Evolutionary conservation across 2,797 vertebrate species (phyloP), one percentile per base, ranked within the genome.

Genomic region (Chanos chanos): DNA sequence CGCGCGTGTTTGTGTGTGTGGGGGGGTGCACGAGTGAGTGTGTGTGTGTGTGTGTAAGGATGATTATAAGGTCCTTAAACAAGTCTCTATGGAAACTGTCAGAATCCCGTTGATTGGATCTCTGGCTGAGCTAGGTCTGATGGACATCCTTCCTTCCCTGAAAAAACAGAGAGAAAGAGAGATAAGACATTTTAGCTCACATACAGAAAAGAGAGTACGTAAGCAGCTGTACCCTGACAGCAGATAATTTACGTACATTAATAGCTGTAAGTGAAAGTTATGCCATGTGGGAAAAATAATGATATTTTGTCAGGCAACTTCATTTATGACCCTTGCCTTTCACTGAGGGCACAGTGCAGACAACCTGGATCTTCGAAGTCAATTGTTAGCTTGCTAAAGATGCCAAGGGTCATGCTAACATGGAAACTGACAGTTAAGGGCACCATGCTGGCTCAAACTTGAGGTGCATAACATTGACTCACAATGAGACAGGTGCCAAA

Each of bases 41-140:
- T 45, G 41, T 16, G 40, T 66, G 44, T 24, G 13, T 45, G 15
- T 59, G 31, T 37, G 22, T 39, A 28, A 28, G 31, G 18, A 18
- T 57, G 28, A n/a, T 21, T 47, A 37, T 12, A 44, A 52, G 40
- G 52, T 52, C 40, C 34, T 53, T 44, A 7, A 52, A 34, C 21
- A 3, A 28, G 64, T 68, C 51, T 31, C n/a, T 8, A 36, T 57
- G 47, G 57, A 22, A 53, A 28, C 31, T 2, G 4, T 90, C 80
- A 91, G 80, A 91, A 90, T 41, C 89, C 89, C 2, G 88, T 91
- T 1, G 89, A 90, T 61, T 80, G 85, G 33, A 89, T 75, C 68
- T 76, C 80, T 57, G 82, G 68, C 30, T 56, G 74, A 50, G 22
- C 44, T 10, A 28, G 50, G 30, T 86, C 86, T 3, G 73, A 70